Conservation (phyloP, 2,888 invertebrate genomes). For the Drosophila stalkeri region DNA sequence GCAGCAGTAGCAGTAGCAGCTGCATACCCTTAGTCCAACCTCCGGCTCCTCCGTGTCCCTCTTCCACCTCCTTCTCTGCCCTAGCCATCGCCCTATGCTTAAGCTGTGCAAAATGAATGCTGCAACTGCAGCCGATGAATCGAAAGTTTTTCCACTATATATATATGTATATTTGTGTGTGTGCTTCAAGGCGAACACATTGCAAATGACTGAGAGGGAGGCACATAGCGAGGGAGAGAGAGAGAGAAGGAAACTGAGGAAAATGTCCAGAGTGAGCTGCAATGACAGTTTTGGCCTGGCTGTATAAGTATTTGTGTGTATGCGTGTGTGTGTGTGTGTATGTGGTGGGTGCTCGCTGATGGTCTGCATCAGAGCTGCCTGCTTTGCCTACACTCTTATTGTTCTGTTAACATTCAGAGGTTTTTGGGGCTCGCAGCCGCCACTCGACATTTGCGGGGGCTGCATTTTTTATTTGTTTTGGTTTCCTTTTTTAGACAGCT, state of each 20-base stretch:
- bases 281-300: constrained; percentile 26
- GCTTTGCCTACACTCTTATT: constrained; percentile 28
- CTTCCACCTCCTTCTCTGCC: not conserved
- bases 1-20: constrained; percentile 15
- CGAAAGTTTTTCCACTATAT: constrained; percentile 68
- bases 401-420: constrained; percentile 16
- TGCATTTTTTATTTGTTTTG: constrained; percentile 68
- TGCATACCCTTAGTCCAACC: not conserved
- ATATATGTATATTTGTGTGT: not conserved
- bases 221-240: not conserved
- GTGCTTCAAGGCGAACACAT: constrained; percentile 64
- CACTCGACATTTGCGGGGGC: constrained; percentile 39
- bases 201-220: constrained; percentile 42
- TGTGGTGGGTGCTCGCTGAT: constrained; percentile 4
- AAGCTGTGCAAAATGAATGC: constrained; percentile 23
- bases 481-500: constrained; percentile 43
- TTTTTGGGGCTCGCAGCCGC: constrained; percentile 18
- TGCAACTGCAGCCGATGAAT: constrained; percentile 55
- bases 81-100: not conserved
- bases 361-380: not conserved
- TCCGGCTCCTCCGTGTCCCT: not conserved
- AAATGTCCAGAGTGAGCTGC: constrained; percentile 18
- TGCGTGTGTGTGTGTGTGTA: not conserved
- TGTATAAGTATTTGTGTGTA: not conserved
- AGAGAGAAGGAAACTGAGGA: constrained; percentile 1